Percentiles rank a stretch among this genome's conserved stretches.
phyloP scores from a whole-genome alignment of 53 echinoderm and acorn worm species.

The Mesocentrotus franciscanus region DNA sequence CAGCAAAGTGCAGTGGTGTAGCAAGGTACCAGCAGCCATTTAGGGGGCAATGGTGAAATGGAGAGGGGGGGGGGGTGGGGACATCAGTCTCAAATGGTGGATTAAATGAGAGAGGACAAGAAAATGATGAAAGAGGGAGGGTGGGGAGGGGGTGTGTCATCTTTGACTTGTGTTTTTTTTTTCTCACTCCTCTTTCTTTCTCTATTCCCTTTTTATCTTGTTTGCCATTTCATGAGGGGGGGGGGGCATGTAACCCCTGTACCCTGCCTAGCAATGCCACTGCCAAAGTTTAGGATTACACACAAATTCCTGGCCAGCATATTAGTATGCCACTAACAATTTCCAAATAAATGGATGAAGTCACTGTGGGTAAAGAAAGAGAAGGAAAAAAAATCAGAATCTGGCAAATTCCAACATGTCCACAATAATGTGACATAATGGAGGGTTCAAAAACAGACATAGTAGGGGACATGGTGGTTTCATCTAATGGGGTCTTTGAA shows the following conservation, averaged over 20 bases:
- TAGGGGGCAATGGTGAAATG: too few relatives aligned
- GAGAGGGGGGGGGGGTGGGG: too few relatives aligned
- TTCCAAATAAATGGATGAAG: slow-evolving; percentile 50
- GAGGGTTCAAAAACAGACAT: background rate
- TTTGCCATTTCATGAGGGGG: background rate
- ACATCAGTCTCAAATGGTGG: too few relatives aligned
- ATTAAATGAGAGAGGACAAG: too few relatives aligned
- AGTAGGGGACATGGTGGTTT: background rate
- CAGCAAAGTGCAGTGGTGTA: background rate
- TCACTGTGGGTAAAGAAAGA: background rate
- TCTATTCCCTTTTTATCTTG: too few relatives aligned
- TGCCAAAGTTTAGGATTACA: slow-evolving; percentile 36
- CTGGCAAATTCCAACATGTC: slow-evolving; percentile 47
- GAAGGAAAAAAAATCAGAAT: slow-evolving; percentile 7
- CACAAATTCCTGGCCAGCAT: slow-evolving; percentile 49
- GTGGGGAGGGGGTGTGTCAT: too few relatives aligned
- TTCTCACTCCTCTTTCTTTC: too few relatives aligned
- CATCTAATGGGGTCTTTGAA: background rate
- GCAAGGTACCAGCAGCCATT: too few relatives aligned
- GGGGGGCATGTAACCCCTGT: background rate
- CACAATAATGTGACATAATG: slow-evolving; percentile 21
- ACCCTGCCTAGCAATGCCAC: background rate
- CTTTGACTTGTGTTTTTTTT: too few relatives aligned
- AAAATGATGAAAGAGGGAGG: too few relatives aligned
- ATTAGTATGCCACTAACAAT: slow-evolving; percentile 58